Evolutionary conservation across 2,888 invertebrate species (phyloP).

Genomic region (Lydus trimaculatus): DNA sequence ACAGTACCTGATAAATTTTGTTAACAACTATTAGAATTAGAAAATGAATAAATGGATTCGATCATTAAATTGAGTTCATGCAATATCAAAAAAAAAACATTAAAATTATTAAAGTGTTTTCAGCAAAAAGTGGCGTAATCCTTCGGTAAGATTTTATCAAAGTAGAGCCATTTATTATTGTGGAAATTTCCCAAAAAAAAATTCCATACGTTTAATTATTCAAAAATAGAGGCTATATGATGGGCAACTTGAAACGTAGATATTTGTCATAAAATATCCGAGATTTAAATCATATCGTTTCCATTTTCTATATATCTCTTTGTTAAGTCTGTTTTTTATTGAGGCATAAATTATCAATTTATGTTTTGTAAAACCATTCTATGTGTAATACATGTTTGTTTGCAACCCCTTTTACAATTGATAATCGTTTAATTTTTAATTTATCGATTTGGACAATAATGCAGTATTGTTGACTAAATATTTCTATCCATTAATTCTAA

Average conservation of each 20-base stretch:
- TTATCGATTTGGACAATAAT: not conserved
- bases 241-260: no score
- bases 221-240: not conserved
- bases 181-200: not conserved
- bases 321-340: not conserved
- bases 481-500: not conserved
- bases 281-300: not conserved
- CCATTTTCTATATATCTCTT: no score
- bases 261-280: not conserved
- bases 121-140: not conserved
- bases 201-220: not conserved
- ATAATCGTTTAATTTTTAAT: not conserved
- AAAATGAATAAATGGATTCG: no score
- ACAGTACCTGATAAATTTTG: not conserved
- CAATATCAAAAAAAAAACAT: no score
- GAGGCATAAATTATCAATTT: not conserved
- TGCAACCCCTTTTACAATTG: not conserved
- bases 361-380: not conserved
- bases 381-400: not conserved
- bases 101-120: not conserved
- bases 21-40: no score
- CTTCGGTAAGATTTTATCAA: not conserved
- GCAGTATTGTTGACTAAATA: not conserved
- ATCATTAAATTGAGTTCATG: not conserved
- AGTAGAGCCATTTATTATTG: not conserved